Percentiles rank a stretch among this genome's conserved stretches.
Evolutionary conservation across 1,140 invertebrate genomes (phyloP).

Genomic region (Liolophura sinensis): DNA sequence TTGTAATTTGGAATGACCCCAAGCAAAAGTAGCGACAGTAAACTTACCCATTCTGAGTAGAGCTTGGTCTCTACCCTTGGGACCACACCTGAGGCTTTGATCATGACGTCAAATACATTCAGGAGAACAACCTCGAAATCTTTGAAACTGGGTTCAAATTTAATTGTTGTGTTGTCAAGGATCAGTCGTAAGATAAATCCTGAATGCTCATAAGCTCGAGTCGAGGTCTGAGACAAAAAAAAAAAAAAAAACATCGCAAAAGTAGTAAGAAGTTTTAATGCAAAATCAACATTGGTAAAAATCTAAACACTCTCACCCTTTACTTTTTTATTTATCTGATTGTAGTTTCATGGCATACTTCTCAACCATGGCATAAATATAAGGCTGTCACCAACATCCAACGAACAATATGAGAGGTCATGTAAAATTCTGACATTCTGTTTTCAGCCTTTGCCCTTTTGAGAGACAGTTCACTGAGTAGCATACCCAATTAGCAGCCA

Average conservation of each 20-base stretch:
- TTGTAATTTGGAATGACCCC: too few species aligned
- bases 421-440: too few species aligned
- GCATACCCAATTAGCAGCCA: too few species aligned
- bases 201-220: slow-evolving; percentile 62
- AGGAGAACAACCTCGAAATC: slow-evolving; percentile 72
- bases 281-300: neutral
- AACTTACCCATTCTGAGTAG: slow-evolving; percentile 61
- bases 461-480: too few species aligned
- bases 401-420: too few species aligned
- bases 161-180: slow-evolving; percentile 70
- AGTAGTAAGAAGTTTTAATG: neutral
- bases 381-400: too few species aligned
- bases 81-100: slow-evolving; percentile 70
- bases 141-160: slow-evolving; percentile 80
- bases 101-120: slow-evolving; percentile 73
- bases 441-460: too few species aligned
- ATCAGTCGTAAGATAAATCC: slow-evolving; percentile 76
- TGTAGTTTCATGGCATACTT: too few species aligned
- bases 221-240: slow-evolving; percentile 31
- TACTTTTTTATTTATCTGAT: too few species aligned
- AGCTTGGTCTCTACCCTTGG: slow-evolving; percentile 73
- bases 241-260: neutral
- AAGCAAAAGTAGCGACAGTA: neutral
- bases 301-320: neutral
- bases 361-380: too few species aligned